Percentiles rank a stretch among this genome's conserved stretches.
Evolutionary conservation across 2,113 vertebrate species (phyloP).

Genomic region (Labeo catla): DNA sequence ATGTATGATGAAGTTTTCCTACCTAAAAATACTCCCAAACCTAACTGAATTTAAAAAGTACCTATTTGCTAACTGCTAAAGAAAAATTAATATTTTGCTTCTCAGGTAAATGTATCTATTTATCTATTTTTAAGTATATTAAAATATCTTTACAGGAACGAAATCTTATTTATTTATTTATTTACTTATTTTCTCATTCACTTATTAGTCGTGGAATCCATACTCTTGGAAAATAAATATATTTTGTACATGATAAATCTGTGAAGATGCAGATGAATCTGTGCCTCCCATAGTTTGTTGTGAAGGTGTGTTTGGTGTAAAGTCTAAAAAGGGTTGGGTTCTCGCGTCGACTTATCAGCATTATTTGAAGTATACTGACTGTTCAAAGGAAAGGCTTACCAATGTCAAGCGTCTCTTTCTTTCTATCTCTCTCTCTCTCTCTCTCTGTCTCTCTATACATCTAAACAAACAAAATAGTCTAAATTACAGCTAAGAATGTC

Average conservation of each 20-base stretch:
- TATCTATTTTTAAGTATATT: not conserved
- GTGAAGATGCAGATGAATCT: not conserved
- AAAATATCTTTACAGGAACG: not conserved
- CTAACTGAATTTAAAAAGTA: not conserved
- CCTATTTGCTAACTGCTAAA: not conserved
- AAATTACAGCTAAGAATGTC: not conserved
- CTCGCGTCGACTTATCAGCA: not conserved
- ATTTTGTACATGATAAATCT: not conserved
- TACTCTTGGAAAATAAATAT: not conserved
- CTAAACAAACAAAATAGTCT: not conserved
- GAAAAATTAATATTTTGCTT: not conserved
- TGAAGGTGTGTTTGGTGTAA: not conserved
- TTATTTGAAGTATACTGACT: not conserved
- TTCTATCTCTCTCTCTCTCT: too few species aligned
- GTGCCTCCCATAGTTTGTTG: not conserved
- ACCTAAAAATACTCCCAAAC: not conserved
- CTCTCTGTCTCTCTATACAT: not conserved
- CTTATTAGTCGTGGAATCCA: not conserved
- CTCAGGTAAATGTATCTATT: not conserved
- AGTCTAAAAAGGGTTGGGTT: conserved; percentile 30
- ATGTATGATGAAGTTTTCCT: not conserved
- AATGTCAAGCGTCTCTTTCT: not conserved
- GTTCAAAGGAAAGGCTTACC: not conserved
- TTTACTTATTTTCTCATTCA: not conserved
- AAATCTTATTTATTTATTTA: not conserved